Evolutionary conservation across 2,888 invertebrate genomes (phyloP), one percentile per base, ranked within the genome.

Genomic region (Pyrocoelia pectoralis): DNA sequence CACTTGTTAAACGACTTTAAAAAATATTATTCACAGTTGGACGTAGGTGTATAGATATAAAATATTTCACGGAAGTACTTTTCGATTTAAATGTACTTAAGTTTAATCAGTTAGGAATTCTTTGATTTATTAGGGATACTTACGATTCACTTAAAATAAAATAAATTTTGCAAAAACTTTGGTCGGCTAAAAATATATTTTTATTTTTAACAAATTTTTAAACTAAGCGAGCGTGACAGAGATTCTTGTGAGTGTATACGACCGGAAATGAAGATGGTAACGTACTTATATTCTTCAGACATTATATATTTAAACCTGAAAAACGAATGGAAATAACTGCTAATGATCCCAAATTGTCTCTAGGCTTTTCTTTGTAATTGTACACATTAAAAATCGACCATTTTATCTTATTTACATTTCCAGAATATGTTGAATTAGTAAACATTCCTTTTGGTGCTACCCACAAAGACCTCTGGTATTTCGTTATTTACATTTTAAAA

Each of bases 1-100:
- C 49, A 50, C 51, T 57, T 29, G 43, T 57, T 56, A 57, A 57
- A 24, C 24, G 14, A 15, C 40, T 38, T 41, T 19, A 43, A 49
- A 41, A 52, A 58, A 40, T 17, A 13, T 24, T 24, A 24, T 55
- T 12, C 28, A 24, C 14, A 41, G 58, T 49, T 40, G 15, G 46
- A 12, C 12, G 46, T 46, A 46, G 15, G 46, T 46, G 24, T 24
- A 24, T 3, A 28, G 49, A 48, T 49, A 14, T 28, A 18, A 41
- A 41, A 13, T 41, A 41, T 56, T 29, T 56, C 28, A 19, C 48
- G 24, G n/a, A n/a, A 48, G 41, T 10, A n/a, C 18, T 56, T 49
- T 18, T 57, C 17, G 40, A 58, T 24, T 41, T 46, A 13, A 51
- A 17, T 51, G 10, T 28, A 51, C 17, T n/a, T 43, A 43, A 38